These are phyloP conservation scores for Mobula birostris DNA, from an alignment of 2,113 vertebrate genomes.

Conservation along the genomic window DNA sequence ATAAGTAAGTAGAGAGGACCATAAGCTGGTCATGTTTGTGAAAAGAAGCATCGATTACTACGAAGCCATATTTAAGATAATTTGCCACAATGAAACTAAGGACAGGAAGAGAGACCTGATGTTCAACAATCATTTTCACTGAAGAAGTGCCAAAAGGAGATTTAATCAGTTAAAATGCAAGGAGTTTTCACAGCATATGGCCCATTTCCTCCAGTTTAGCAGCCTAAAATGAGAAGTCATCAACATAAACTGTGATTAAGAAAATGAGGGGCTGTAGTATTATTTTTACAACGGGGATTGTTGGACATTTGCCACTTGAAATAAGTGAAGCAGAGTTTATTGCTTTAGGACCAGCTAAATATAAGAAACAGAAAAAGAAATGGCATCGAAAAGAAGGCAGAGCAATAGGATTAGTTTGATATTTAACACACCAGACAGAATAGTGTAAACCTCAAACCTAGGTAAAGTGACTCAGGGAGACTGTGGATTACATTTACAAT, in stretches of 20 bases:
- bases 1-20: background rate
- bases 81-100: background rate
- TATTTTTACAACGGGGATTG: background rate
- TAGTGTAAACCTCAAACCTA: background rate
- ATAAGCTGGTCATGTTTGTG: background rate
- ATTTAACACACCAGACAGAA: background rate
- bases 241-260: background rate
- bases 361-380: background rate
- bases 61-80: background rate
- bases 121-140: background rate
- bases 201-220: background rate
- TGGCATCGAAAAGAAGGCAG: background rate
- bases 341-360: background rate
- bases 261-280: background rate
- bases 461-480: background rate
- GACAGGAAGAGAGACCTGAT: background rate
- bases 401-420: background rate
- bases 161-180: background rate
- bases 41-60: background rate
- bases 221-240: background rate
- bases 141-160: background rate
- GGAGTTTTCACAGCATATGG: background rate
- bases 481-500: background rate
- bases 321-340: background rate
- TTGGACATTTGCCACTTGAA: background rate